Evolutionary conservation across 2,797 vertebrate species (phyloP).

Genomic region (Anguilla obscura): DNA sequence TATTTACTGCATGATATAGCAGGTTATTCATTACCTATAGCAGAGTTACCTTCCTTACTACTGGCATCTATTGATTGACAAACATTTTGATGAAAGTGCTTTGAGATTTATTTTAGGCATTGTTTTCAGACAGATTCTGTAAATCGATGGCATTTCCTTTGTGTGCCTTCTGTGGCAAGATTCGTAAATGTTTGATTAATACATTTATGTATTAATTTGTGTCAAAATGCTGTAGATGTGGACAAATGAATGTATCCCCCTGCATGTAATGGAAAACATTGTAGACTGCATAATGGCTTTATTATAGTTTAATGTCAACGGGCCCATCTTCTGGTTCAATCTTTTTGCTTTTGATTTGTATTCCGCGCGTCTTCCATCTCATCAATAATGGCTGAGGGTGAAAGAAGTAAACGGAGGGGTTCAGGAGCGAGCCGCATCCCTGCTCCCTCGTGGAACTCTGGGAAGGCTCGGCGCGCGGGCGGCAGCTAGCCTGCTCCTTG

Average conservation of each 20-base stretch:
- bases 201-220: conserved; percentile 62
- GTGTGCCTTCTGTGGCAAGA: conserved; percentile 62
- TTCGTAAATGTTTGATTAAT: conserved; percentile 69
- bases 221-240: conserved; percentile 48
- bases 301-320: conserved; percentile 26
- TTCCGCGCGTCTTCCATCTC: conserved; percentile 61
- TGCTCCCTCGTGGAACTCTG: conserved; percentile 47
- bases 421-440: conserved; percentile 48
- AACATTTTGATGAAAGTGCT: conserved; percentile 62
- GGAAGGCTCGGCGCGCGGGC: conserved; percentile 49
- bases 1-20: background rate
- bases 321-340: conserved; percentile 29
- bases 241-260: conserved; percentile 67
- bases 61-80: conserved; percentile 57
- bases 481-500: conserved; percentile 48
- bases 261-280: conserved; percentile 43
- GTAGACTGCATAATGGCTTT: conserved; percentile 30
- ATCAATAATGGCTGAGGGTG: conserved; percentile 75
- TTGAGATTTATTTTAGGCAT: conserved; percentile 69
- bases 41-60: conserved; percentile 49
- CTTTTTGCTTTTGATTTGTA: conserved; percentile 59
- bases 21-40: background rate
- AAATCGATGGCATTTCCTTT: conserved; percentile 70
- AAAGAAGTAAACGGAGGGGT: conserved; percentile 45
- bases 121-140: conserved; percentile 63